A percentile compares a stretch with the other conserved stretches of the same genome.
Conservation (phyloP, 2,888 invertebrate species). For the Actias luna region DNA sequence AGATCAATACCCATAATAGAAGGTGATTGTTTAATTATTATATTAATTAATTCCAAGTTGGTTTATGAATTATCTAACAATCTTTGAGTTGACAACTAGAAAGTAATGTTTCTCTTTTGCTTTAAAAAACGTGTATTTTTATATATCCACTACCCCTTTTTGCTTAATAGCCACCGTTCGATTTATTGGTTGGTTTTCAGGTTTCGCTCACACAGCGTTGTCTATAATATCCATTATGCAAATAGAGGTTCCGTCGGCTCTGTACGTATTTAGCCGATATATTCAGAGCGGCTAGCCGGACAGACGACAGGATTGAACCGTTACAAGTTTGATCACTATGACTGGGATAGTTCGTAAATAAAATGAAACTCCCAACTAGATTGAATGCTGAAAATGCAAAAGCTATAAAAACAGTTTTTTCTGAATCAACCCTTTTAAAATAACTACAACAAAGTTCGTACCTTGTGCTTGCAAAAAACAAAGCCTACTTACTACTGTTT, state of each 20-base stretch:
- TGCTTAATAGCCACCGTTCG: slow-evolving; percentile 37
- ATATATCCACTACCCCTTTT: slow-evolving; percentile 41
- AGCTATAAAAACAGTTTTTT: slow-evolving; percentile 22
- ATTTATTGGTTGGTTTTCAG: slow-evolving; percentile 51
- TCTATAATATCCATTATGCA: slow-evolving; percentile 70
- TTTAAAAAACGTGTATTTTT: slow-evolving; percentile 56
- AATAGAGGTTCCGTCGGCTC: slow-evolving; percentile 57
- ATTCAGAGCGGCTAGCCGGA: slow-evolving; percentile 52
- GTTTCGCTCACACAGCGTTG: slow-evolving; percentile 53
- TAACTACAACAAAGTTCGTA: not conserved
- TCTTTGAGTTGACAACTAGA: slow-evolving; percentile 33
- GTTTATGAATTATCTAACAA: slow-evolving; percentile 17
- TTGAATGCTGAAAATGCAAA: slow-evolving; percentile 34
- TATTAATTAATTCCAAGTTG: not conserved
- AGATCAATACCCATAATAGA: too few relatives aligned
- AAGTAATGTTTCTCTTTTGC: slow-evolving; percentile 36
- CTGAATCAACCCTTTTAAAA: slow-evolving; percentile 20
- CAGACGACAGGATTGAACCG: slow-evolving; percentile 43
- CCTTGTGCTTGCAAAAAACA: not conserved
- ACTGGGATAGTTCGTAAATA: slow-evolving; percentile 36
- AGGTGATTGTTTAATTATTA: not conserved
- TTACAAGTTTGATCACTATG: slow-evolving; percentile 44
- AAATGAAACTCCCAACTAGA: slow-evolving; percentile 35
- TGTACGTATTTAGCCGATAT: slow-evolving; percentile 66
- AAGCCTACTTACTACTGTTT: too few relatives aligned